Conservation (phyloP, 2,113 vertebrate species). For the Eleginops maclovinus region DNA sequence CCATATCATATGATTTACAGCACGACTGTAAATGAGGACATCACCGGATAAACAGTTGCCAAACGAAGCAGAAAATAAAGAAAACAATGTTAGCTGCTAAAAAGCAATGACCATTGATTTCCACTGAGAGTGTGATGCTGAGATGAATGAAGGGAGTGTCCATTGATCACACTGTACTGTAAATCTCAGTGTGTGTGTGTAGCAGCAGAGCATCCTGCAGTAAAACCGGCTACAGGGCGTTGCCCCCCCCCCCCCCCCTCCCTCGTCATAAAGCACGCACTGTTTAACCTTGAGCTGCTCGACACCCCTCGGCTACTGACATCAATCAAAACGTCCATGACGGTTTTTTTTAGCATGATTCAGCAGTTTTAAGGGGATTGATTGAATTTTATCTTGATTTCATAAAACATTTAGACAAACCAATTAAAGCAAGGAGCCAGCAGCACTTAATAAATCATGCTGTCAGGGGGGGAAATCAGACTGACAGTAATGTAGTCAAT, state of each 20-base stretch:
- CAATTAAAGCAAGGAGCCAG: slow-evolving; percentile 81
- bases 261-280: slow-evolving; percentile 48
- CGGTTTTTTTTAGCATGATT: slow-evolving; percentile 75
- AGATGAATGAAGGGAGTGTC: slow-evolving; percentile 31
- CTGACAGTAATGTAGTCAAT: slow-evolving; percentile 74
- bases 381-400: slow-evolving; percentile 83
- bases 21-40: not conserved
- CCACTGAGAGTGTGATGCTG: slow-evolving; percentile 35
- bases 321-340: slow-evolving; percentile 79
- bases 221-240: slow-evolving; percentile 47
- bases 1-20: slow-evolving; percentile 31
- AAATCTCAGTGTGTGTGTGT: not conserved
- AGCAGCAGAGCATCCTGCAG: slow-evolving; percentile 36
- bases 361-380: slow-evolving; percentile 76
- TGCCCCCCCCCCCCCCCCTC: not conserved
- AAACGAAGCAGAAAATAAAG: slow-evolving; percentile 38
- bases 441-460: slow-evolving; percentile 78
- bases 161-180: slow-evolving; percentile 46
- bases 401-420: slow-evolving; percentile 85
- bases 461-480: slow-evolving; percentile 69
- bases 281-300: slow-evolving; percentile 80
- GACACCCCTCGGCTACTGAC: slow-evolving; percentile 41
- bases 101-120: slow-evolving; percentile 64
- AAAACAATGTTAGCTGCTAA: slow-evolving; percentile 24
- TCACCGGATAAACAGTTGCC: slow-evolving; percentile 32